Conservation (phyloP, 2,797 vertebrate species). For the Chelon auratus region DNA sequence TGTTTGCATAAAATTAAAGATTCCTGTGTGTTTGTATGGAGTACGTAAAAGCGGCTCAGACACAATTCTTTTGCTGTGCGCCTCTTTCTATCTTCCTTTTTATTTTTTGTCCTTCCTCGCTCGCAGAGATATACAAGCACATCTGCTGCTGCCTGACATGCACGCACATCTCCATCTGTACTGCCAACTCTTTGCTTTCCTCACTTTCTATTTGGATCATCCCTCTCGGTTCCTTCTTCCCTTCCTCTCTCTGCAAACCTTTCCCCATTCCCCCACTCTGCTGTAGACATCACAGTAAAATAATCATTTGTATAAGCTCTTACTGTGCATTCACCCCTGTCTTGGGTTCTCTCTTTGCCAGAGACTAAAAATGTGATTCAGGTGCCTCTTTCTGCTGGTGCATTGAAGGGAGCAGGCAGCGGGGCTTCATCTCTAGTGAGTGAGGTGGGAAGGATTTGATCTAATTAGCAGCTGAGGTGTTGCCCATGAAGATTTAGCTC, state of each 20-base stretch:
- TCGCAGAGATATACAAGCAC: constrained; percentile 18
- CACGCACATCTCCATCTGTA: constrained; percentile 30
- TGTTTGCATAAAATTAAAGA: constrained; percentile 29
- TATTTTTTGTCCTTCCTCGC: not conserved
- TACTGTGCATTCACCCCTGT: constrained; percentile 13
- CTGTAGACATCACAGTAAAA: constrained; percentile 19
- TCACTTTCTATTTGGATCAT: not conserved
- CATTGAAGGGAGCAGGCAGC: constrained; percentile 49
- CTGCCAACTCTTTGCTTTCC: constrained; percentile 9
- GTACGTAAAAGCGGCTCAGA: constrained; percentile 29
- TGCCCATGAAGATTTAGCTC: constrained; percentile 42
- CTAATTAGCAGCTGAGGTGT: constrained; percentile 69
- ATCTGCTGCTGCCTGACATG: constrained; percentile 45
- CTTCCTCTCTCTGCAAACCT: not conserved
- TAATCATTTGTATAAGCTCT: constrained; percentile 20
- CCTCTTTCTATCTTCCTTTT: constrained; percentile 19
- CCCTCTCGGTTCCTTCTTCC: constrained; percentile 1
- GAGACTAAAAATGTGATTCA: constrained; percentile 40
- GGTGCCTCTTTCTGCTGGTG: constrained; percentile 34
- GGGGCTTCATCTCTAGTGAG: constrained; percentile 47
- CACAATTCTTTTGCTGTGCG: constrained; percentile 8
- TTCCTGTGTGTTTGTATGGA: constrained; percentile 32
- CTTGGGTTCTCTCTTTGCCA: constrained; percentile 36
- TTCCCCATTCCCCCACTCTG: constrained; percentile 1
- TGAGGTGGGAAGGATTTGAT: constrained; percentile 63